Percentiles rank a stretch among this genome's conserved stretches.
Conservation (phyloP, 2,888 invertebrate genomes). For the Melangyna quadrimaculata region DNA sequence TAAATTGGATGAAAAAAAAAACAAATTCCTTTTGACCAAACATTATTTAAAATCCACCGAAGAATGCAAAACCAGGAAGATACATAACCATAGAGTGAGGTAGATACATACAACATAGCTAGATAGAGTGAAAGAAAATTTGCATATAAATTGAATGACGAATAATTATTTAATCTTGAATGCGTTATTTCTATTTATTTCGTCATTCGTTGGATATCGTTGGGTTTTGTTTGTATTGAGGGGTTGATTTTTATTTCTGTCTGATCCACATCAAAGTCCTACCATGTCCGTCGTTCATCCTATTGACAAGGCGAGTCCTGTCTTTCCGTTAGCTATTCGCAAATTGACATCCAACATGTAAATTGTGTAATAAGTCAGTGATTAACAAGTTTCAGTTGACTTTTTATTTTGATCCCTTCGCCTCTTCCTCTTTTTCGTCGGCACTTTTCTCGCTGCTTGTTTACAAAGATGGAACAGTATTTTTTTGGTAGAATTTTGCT, state of each 20-base stretch:
- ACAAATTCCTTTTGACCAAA: not conserved
- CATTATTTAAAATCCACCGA: not conserved
- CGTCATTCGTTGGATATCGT: not conserved
- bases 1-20: constrained; percentile 19
- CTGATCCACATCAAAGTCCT: not conserved
- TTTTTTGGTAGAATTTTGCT: not conserved
- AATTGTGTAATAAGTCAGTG: constrained; percentile 58
- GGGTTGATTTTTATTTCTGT: constrained; percentile 19
- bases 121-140: constrained; percentile 17
- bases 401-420: not conserved
- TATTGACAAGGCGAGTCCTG: constrained; percentile 2
- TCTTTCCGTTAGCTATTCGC: not conserved
- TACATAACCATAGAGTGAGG: not conserved
- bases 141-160: constrained; percentile 65
- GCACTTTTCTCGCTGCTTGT: not conserved
- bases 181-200: constrained; percentile 4
- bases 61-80: not conserved
- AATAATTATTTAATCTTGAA: constrained; percentile 48
- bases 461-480: not conserved
- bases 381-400: constrained; percentile 50
- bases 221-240: too few species aligned
- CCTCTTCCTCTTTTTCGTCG: not conserved
- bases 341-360: constrained; percentile 27
- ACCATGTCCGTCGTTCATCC: not conserved
- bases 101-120: not conserved